Evolutionary conservation across 2,113 vertebrate species (phyloP).

Genomic region (Monarcha castaneiventris): DNA sequence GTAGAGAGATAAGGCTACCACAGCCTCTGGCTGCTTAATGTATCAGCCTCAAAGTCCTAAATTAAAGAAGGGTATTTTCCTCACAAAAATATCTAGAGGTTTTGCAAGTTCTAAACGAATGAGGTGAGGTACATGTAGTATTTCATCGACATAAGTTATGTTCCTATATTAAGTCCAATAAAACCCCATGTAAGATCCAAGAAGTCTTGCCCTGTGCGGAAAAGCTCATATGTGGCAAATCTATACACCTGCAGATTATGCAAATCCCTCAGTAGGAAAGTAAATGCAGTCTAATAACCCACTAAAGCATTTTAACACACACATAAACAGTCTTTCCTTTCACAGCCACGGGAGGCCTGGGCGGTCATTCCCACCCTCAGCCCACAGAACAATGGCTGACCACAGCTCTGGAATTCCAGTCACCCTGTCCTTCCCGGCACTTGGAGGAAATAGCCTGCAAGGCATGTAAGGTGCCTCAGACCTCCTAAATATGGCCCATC

Average conservation of each 20-base stretch:
- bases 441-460: not conserved
- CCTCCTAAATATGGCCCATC: not conserved
- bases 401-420: too few relatives aligned
- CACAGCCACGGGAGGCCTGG: fast-evolving
- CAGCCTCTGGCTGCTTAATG: not conserved
- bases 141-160: not conserved
- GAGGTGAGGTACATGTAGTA: not conserved
- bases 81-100: not conserved
- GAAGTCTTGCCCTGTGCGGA: not conserved
- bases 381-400: not conserved
- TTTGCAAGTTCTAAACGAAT: not conserved
- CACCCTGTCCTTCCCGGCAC: fast-evolving
- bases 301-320: not conserved
- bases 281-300: not conserved
- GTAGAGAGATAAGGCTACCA: not conserved
- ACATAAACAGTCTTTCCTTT: not conserved
- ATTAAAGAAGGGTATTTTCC: not conserved
- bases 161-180: not conserved
- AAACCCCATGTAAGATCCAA: fast-evolving
- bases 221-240: not conserved
- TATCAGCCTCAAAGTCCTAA: not conserved
- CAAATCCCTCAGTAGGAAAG: not conserved
- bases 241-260: not conserved
- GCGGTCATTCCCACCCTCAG: fast-evolving
- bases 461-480: not conserved